Evolutionary conservation across 1,140 invertebrate genomes (phyloP), one percentile per base, ranked within the genome.

Genomic region (Pristionchus pacificus): DNA sequence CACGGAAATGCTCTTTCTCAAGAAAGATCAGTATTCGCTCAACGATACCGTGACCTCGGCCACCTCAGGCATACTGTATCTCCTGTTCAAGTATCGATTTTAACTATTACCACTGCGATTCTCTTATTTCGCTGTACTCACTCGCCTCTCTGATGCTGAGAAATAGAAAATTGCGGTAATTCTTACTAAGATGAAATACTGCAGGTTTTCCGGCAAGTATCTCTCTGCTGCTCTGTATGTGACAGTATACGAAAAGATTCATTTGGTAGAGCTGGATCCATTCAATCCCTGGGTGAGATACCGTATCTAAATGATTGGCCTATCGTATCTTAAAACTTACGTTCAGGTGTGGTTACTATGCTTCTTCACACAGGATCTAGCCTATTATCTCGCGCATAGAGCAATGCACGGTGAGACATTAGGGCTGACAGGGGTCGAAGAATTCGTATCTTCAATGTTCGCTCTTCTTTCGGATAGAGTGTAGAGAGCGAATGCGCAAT

Each of bases 341-440:
- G 15, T 38, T 19, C 65, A 49, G 25, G 84, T 80, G n/a, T 82
- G 80, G 80, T 38, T 83, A n/a, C 62, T 82, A n/a, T 82, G 81
- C 57, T 75, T 81, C 28, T 67, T 81, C 19, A 80, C 76, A n/a
- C 68, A 73, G 70, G 71, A 73, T 49, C 70, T 73, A 30, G 62
- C 62, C 58, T 87, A 87, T 75, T 87, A 87, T 77, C 84, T 86
- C 83, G 81, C 86, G 32, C 86, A 87, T 65, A 77, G 87, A 70
- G 80, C 78, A 32, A 85, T 86, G 25, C 86, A 87, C 75, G 86
- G 86, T 87, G 74, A 70, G 57, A 61, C 10, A 28, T 25, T n/a
- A 6, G n/a, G 24, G n/a, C 10, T 66, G n/a, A 66, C 19, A 64
- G 61, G 28, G 61, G 13, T 19, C 15, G 15, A 65, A 66, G 13